Conservation (phyloP, 1,140 invertebrate genomes). For the Branchinecta lynchi region DNA sequence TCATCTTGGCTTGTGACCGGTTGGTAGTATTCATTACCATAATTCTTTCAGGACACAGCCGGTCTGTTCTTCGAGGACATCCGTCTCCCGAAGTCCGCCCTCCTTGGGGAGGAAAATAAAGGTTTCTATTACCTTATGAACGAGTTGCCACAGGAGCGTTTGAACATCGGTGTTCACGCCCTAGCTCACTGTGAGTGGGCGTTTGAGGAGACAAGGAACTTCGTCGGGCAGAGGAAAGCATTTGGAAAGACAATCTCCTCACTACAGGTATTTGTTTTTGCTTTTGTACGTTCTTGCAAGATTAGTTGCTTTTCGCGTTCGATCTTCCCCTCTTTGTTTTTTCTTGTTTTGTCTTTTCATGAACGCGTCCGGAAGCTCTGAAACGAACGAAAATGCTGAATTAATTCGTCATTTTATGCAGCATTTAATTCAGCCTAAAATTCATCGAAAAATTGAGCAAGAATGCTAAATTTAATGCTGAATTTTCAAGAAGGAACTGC, state of each 20-base stretch:
- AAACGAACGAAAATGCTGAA: too few relatives aligned
- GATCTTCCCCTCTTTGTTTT: background rate
- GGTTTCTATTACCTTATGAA: conserved; percentile 39
- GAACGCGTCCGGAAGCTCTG: too few relatives aligned
- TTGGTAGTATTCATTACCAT: too few relatives aligned
- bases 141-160: conserved; percentile 36
- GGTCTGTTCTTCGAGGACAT: conserved; percentile 39
- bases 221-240: conserved; percentile 34
- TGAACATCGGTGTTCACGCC: conserved; percentile 32
- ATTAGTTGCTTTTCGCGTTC: background rate
- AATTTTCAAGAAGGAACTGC: too few relatives aligned
- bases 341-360: background rate
- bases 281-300: background rate
- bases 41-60: conserved; percentile 33
- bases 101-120: conserved; percentile 35
- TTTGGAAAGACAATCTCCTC: conserved; percentile 35
- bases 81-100: conserved; percentile 31
- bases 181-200: conserved; percentile 33
- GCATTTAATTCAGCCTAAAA: too few relatives aligned
- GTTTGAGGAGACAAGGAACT: conserved; percentile 36
- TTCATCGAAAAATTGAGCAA: too few relatives aligned
- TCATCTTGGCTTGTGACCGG: too few relatives aligned
- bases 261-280: conserved; percentile 29
- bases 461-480: too few relatives aligned
- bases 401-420: too few relatives aligned